Conservation (phyloP, 2,888 invertebrate genomes). For the Apamea crenata region DNA sequence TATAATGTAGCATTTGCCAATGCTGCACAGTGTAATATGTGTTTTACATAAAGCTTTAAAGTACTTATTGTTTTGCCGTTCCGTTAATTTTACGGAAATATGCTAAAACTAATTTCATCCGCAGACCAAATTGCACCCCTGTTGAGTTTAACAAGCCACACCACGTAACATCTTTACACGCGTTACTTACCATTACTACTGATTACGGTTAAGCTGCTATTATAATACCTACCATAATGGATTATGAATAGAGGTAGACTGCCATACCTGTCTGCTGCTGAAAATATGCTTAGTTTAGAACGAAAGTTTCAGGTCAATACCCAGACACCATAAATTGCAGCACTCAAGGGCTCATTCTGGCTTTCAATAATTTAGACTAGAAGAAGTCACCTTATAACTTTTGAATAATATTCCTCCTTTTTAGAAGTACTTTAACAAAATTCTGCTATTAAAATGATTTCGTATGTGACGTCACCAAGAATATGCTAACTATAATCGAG, state of each 20-base stretch:
- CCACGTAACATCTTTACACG: not conserved
- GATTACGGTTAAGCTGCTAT: not conserved
- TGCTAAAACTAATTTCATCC: not conserved
- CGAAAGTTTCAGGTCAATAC: slow-evolving; percentile 5
- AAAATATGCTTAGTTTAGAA: not conserved
- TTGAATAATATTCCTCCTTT: not conserved
- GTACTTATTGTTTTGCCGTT: too few species aligned
- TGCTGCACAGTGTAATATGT: not conserved
- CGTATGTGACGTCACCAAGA: not conserved
- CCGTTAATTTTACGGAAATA: not conserved
- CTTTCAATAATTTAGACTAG: not conserved
- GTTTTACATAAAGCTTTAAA: not conserved
- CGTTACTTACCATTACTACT: not conserved
- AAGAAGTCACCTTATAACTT: not conserved
- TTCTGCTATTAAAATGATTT: not conserved
- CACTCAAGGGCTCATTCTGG: not conserved
- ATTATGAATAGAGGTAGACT: not conserved
- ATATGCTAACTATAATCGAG: not conserved
- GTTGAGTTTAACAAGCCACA: not conserved
- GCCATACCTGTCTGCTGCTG: not conserved
- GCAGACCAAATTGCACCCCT: not conserved
- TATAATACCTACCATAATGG: not conserved
- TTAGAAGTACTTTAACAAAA: not conserved
- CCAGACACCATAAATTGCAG: slow-evolving; percentile 11
- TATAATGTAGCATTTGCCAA: too few species aligned